Evolutionary conservation across 2,797 vertebrate genomes (phyloP).

Genomic region (Knipowitschia caucasica): DNA sequence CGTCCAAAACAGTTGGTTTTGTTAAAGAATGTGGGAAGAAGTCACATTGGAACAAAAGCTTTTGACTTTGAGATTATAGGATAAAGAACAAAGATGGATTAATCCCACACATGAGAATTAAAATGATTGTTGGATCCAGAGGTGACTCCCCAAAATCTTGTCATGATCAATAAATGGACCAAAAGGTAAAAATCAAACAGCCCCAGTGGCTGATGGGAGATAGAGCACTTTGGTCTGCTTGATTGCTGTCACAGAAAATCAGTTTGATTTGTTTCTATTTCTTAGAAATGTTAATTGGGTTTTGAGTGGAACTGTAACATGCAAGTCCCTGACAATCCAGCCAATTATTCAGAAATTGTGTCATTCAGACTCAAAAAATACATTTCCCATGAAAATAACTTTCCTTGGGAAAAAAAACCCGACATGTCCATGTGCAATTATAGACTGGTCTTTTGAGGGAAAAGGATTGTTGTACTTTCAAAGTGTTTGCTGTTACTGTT

Average conservation of each 20-base stretch:
- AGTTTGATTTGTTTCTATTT: constrained; percentile 6
- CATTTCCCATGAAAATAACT: not conserved
- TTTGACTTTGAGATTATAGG: constrained; percentile 15
- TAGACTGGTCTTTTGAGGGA: not conserved
- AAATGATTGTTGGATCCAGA: not conserved
- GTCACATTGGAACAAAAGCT: constrained; percentile 14
- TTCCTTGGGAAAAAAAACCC: constrained; percentile 14
- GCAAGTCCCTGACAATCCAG: constrained; percentile 8
- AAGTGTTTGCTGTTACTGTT: too few relatives aligned
- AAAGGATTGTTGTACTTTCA: not conserved
- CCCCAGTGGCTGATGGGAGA: not conserved
- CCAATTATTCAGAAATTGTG: constrained; percentile 19
- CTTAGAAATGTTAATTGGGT: constrained; percentile 8
- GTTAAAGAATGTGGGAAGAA: constrained; percentile 12
- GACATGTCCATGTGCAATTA: not conserved
- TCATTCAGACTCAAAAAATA: constrained; percentile 1
- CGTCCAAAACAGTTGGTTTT: not conserved
- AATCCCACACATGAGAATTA: not conserved
- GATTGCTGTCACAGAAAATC: constrained; percentile 6
- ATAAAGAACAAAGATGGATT: constrained; percentile 4
- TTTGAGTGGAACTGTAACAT: too few relatives aligned
- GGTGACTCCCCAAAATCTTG: constrained; percentile 4
- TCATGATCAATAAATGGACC: constrained; percentile 5
- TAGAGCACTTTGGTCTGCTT: not conserved
- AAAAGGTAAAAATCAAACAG: constrained; percentile 9